phyloP scores from a whole-genome alignment of 2,888 invertebrate species.

The Plusia festucae region DNA sequence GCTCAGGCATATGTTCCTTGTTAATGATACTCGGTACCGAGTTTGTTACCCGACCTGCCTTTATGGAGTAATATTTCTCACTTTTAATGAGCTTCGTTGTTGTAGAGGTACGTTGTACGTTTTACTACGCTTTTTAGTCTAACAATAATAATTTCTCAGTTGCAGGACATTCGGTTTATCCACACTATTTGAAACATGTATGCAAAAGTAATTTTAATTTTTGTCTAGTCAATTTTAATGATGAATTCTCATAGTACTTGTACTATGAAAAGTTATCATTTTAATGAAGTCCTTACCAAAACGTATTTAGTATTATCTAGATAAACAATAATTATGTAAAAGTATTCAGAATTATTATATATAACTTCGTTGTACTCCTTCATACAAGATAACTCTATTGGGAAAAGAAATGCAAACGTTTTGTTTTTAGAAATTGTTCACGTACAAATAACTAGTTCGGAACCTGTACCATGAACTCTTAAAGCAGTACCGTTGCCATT shows the following conservation, averaged over 20 bases:
- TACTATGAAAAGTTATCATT: too few species aligned
- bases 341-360: too few species aligned
- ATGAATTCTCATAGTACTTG: too few species aligned
- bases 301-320: background rate
- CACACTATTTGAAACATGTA: too few species aligned
- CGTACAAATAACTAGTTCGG: background rate
- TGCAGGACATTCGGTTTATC: too few species aligned
- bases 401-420: background rate
- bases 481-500: too few species aligned
- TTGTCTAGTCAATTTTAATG: too few species aligned
- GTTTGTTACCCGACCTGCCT: background rate
- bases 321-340: background rate
- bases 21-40: slow-evolving; percentile 3
- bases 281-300: too few species aligned
- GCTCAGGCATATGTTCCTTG: slow-evolving; percentile 10
- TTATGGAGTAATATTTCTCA: slow-evolving; percentile 2
- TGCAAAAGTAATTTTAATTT: too few species aligned
- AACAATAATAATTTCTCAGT: too few species aligned
- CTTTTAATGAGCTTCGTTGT: slow-evolving; percentile 2
- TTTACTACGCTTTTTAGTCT: too few species aligned
- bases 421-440: background rate
- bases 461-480: too few species aligned
- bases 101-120: background rate
- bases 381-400: slow-evolving; percentile 1
- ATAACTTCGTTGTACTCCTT: background rate